These are phyloP conservation scores for Hydrotaea diabolus DNA, from an alignment of 2,888 invertebrate genomes.

Conservation along the genomic window DNA sequence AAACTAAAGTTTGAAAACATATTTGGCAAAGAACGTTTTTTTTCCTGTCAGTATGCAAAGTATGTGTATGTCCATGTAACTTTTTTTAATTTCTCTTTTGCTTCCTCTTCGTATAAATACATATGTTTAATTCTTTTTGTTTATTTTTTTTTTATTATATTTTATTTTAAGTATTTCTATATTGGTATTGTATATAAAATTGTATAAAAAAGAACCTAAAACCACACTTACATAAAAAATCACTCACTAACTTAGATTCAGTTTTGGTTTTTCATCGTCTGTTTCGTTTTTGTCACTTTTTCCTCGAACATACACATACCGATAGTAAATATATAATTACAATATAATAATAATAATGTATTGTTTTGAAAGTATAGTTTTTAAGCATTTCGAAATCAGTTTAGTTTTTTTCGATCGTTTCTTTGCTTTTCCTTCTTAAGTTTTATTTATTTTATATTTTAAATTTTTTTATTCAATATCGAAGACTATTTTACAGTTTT, in stretches of 20 bases:
- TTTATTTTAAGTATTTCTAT: neutral
- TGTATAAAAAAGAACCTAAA: conserved; percentile 21
- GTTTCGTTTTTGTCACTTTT: neutral
- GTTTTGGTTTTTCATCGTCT: neutral
- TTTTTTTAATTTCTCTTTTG: neutral
- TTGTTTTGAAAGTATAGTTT: neutral
- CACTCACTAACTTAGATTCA: conserved; percentile 32
- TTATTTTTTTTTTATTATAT: neutral
- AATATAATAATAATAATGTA: neutral
- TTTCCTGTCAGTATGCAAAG: neutral
- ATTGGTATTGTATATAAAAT: conserved; percentile 23
- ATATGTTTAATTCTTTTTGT: conserved; percentile 7
- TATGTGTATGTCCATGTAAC: neutral
- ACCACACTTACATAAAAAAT: conserved; percentile 26
- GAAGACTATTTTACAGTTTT: conserved; percentile 57
- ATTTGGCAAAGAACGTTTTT: neutral
- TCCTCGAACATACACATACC: neutral
- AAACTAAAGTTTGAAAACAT: neutral
- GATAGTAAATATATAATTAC: conserved; percentile 4
- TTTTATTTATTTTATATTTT: neutral
- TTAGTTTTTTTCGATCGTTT: neutral
- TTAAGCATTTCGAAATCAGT: neutral
- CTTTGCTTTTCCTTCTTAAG: neutral
- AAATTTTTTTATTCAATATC: conserved; percentile 11
- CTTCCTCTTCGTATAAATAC: neutral